Base-by-base conservation (phyloP, 2,797 vertebrate species). In the Menidia menidia region DNA sequence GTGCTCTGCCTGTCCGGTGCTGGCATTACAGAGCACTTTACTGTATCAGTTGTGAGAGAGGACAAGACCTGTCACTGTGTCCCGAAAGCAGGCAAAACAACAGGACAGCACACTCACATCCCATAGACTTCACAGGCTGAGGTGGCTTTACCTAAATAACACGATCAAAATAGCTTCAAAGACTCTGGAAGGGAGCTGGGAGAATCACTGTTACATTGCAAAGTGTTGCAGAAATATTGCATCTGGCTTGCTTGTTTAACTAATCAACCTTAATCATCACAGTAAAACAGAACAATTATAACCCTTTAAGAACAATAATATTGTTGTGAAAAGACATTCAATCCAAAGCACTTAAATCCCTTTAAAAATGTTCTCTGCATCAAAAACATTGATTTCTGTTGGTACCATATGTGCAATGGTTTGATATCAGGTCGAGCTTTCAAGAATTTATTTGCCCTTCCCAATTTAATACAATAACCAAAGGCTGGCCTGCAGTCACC, bases 11-110 rank as follows among this genome's bases (percentile, higher is more conserved):
- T 71, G 75, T 80, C 70, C 76, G 32, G 30, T 65, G 78, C 85
- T 89, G 83, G 89, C 87, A 81, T 73, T 85, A 87, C 86, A 86
- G 76, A 82, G 69, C 52, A 33, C 33, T 44, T 75, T 85, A 90
- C 90, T 82, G 85, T 88, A 88, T 63, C 73, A 87, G 52, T 54
- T 71, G 60, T 35, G 33, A 74, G 73, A 48, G 69, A 50, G 78
- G 63, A 83, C 73, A 60, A 71, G 78, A 43, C 18, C 11, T 42
- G 42, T 67, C 57, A 64, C 75, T 82, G 76, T 60, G 68, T 80
- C 73, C 63, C 52, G 73, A 77, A 55, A 70, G 77, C 81, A 72
- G 43, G 55, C 68, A 33, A n/a, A 75, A 80, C 60, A 86, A 83
- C 82, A 78, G 75, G 79, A 82, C 79, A 73, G 79, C 83, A 83